Evolutionary conservation across 2,113 vertebrate genomes (phyloP), one percentile per base, ranked within the genome.

Genomic region (Sclerurus mexicanus): DNA sequence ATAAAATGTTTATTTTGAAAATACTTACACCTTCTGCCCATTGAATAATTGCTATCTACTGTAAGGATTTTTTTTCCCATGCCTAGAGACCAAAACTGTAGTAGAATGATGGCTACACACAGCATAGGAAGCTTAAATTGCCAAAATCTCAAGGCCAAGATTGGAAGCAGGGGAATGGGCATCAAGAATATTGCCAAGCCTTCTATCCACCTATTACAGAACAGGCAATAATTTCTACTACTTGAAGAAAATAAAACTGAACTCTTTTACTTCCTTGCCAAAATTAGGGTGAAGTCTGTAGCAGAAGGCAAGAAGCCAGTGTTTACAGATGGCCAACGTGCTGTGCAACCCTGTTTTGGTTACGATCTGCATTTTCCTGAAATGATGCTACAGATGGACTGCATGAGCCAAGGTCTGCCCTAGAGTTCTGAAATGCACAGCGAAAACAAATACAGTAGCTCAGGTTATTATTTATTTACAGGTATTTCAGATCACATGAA

Each of bases 201-300:
- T 89, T 89, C 87, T 74, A 77, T 86, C 59, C 27, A 67, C 55
- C 86, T 93, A 95, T 80, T 90, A 91, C 78, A 87, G 31, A 96
- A 85, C 92, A 92, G 94, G 94, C 92, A 90, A 76, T 62, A 90
- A 86, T 81, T 90, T 86, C 85, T 86, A 93, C 72, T 84, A 90
- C 79, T 90, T 76, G 53, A 90, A 55, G 60, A 90, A 93, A 95
- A 95, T 77, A 92, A 83, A 84, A 72, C 68, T 42, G 50, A 93
- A 81, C 55, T 86, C 94, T 86, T 79, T 82, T 58, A 69, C 35
- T 56, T 90, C 24, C 79, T 96, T 81, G 94, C 88, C 95, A 97
- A 93, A 96, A 81, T 63, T 37, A 40, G 68, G 47, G 59, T 7
- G 4, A 96, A 77, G 76, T 84, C 92, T 83, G 33, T 30, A 88